A percentile compares a stretch with the other conserved stretches of the same genome.
phyloP scores from a whole-genome alignment of 2,113 vertebrate genomes.

The Peucedramus taeniatus region DNA sequence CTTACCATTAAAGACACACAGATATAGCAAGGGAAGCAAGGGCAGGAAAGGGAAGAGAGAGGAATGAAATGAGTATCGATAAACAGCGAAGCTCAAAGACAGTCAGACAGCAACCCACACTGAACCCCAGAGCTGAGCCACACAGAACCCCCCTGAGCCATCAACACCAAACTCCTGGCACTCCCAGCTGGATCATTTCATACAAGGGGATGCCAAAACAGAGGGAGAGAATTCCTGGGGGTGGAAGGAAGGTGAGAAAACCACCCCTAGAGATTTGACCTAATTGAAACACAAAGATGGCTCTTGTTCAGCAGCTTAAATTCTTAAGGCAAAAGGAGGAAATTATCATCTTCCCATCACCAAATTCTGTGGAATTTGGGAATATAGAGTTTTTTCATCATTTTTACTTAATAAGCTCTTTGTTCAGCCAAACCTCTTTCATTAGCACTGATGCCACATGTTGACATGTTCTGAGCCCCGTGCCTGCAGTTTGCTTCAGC shows the following conservation, averaged over 20 bases:
- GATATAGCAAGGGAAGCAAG: slow-evolving; percentile 86
- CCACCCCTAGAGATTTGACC: background rate
- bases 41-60: slow-evolving; percentile 84
- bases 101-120: slow-evolving; percentile 78
- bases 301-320: background rate
- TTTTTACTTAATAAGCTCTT: background rate
- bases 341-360: background rate
- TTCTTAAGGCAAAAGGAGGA: background rate
- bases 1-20: slow-evolving; percentile 91
- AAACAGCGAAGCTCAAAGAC: slow-evolving; percentile 75
- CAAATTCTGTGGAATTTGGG: background rate
- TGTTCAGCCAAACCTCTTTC: background rate
- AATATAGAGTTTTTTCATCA: background rate
- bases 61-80: slow-evolving; percentile 78
- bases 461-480: background rate
- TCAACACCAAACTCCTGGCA: background rate
- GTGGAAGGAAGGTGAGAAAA: background rate
- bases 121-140: slow-evolving; percentile 19
- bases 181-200: background rate
- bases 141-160: background rate
- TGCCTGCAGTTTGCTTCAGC: background rate
- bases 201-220: background rate
- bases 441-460: background rate
- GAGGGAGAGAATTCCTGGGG: background rate
- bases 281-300: background rate